phyloP scores from a whole-genome alignment of 2,888 invertebrate genomes.

The Cryptophagus acutangulus region DNA sequence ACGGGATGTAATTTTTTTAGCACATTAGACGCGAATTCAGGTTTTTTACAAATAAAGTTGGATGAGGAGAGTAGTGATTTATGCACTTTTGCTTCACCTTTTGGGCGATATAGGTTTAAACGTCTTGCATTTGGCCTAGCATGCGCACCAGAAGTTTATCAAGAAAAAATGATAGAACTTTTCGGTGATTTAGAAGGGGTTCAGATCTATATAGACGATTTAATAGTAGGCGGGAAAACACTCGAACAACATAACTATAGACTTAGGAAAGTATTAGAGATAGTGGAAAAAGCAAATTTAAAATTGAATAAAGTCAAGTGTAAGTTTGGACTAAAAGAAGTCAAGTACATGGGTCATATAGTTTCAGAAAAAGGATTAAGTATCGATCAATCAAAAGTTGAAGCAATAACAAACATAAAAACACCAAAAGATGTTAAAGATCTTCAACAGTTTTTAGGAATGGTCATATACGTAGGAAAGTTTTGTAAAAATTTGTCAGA shows the following conservation, averaged over 20 bases:
- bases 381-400: slow-evolving; percentile 13
- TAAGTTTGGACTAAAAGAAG: slow-evolving; percentile 21
- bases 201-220: slow-evolving; percentile 17
- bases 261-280: slow-evolving; percentile 10
- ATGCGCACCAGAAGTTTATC: slow-evolving; percentile 16
- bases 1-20: slow-evolving; percentile 24
- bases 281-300: slow-evolving; percentile 19
- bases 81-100: slow-evolving; percentile 11
- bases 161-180: slow-evolving; percentile 18
- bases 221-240: slow-evolving; percentile 14
- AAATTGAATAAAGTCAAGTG: slow-evolving; percentile 29
- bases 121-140: slow-evolving; percentile 31
- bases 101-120: slow-evolving; percentile 10
- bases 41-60: slow-evolving; percentile 14
- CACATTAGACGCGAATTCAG: slow-evolving; percentile 29
- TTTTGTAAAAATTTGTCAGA: slow-evolving; percentile 28
- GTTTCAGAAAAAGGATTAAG: slow-evolving; percentile 19
- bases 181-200: slow-evolving; percentile 15
- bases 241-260: slow-evolving; percentile 14
- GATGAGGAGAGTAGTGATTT: slow-evolving; percentile 9
- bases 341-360: slow-evolving; percentile 27
- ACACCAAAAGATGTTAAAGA: slow-evolving; percentile 15
- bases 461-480: slow-evolving; percentile 27
- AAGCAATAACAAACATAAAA: slow-evolving; percentile 13
- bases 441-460: slow-evolving; percentile 23